phyloP scores from a whole-genome alignment of 2,888 invertebrate genomes.

The Leistus spinibarbis region DNA sequence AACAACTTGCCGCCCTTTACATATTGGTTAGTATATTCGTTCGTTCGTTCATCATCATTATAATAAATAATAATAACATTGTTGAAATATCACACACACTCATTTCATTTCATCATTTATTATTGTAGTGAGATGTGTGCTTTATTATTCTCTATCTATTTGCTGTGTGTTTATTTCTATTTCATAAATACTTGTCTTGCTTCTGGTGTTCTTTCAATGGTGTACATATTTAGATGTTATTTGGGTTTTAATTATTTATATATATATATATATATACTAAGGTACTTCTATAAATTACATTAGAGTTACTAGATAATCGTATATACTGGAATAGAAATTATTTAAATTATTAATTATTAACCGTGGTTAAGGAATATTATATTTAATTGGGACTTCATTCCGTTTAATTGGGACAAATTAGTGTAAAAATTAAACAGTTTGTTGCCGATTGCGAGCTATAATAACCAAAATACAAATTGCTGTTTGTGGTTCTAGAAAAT shows the following conservation, averaged over 20 bases:
- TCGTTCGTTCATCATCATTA: background rate
- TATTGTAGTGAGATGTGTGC: slow-evolving; percentile 34
- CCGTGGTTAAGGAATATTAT: background rate
- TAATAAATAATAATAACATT: background rate
- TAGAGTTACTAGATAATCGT: too few species aligned
- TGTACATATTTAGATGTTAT: slow-evolving; percentile 30
- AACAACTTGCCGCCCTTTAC: slow-evolving; percentile 72
- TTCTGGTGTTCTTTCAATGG: slow-evolving; percentile 28
- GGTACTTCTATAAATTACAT: background rate
- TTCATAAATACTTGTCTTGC: slow-evolving; percentile 21
- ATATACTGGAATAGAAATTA: too few species aligned
- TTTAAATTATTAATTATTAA: background rate
- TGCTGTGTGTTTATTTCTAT: slow-evolving; percentile 12
- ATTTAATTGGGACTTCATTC: too few species aligned
- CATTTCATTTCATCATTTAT: slow-evolving; percentile 14
- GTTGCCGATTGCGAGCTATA: too few species aligned
- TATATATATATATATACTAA: background rate
- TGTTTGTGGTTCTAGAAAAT: too few species aligned
- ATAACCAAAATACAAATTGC: too few species aligned
- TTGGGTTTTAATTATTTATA: background rate
- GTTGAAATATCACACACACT: slow-evolving; percentile 20
- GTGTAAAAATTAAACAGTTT: too few species aligned
- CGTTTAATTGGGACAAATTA: too few species aligned
- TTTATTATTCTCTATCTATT: slow-evolving; percentile 15
- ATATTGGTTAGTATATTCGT: slow-evolving; percentile 66